phyloP scores from a whole-genome alignment of 1,140 invertebrate species.

The Popillia japonica region DNA sequence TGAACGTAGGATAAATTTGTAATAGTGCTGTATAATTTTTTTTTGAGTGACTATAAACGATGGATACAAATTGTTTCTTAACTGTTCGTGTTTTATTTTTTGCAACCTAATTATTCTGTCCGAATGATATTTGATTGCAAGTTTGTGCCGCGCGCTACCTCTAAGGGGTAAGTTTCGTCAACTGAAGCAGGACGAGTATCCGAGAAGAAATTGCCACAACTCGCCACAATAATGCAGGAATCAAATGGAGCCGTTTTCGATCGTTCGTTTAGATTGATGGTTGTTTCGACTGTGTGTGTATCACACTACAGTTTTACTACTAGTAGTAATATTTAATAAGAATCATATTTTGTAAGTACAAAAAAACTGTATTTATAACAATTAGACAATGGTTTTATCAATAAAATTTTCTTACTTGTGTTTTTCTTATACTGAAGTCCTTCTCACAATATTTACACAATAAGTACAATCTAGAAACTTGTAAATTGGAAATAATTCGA shows the following conservation, averaged over 20 bases:
- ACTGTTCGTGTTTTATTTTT: constrained; percentile 39
- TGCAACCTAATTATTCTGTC: constrained; percentile 33
- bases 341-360: constrained; percentile 41
- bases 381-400: constrained; percentile 39
- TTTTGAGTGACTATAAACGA: constrained; percentile 57
- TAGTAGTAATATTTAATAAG: constrained; percentile 41
- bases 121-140: constrained; percentile 23
- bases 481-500: too few species aligned
- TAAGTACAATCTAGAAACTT: too few species aligned
- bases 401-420: constrained; percentile 39
- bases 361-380: constrained; percentile 39
- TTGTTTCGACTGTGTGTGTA: constrained; percentile 38
- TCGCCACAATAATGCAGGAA: constrained; percentile 2
- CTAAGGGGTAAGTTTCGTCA: constrained; percentile 25
- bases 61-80: constrained; percentile 60
- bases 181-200: not conserved
- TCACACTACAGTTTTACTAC: constrained; percentile 39
- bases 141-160: constrained; percentile 28
- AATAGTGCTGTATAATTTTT: constrained; percentile 58
- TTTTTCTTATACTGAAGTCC: constrained; percentile 36
- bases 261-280: constrained; percentile 33
- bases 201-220: constrained; percentile 2
- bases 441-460: constrained; percentile 21
- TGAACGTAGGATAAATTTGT: constrained; percentile 52
- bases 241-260: constrained; percentile 28